Evolutionary conservation across 2,113 vertebrate species (phyloP), one percentile per base, ranked within the genome.

Genomic region (Naja naja): DNA sequence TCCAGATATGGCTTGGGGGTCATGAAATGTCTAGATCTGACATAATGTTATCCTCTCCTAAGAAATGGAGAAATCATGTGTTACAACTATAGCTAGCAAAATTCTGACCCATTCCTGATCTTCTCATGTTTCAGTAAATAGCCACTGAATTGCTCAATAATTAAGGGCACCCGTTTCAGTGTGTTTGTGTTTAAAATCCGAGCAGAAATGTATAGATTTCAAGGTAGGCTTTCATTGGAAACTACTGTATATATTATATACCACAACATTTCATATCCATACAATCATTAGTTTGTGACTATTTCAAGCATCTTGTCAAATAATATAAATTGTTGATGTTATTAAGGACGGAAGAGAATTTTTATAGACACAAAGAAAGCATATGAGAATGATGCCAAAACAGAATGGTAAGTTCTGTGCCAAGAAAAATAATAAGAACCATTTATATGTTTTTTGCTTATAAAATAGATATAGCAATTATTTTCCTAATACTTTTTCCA

Each of bases 241-340:
- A 64, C 54, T 89, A 39, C 12, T 86, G 2, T 39, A 20, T 81
- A 81, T 87, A 30, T 1, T 81, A 81, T 87, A 30, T 1, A 47
- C 43, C 12, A 43, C 10, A 89, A 89, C 55, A 64, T 45, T 47
- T 47, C 25, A 49, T 52, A 90, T 23, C 18, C 18, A 30, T 60
- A 90, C 89, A 47, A n/a, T 30, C 58, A n/a, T 45, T 90, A 4
- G 56, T 47, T 58, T 47, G 55, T 60, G 14, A n/a, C 43, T 64
- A 22, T 69, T 69, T 45, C 90, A 60, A 58, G 64, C 91, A 93
- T 93, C 4, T 52, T n/a, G 34, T 52, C 89, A 85, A 93, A 94
- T 25, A 56, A 74, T 49, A 88, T 30, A 14, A 89, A 22, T 92
- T 60, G 85, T 85, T 3, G 88, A 92, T 89, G 93, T 39, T 14